These are phyloP conservation scores for Oncorhynchus nerka DNA, from an alignment of 2,113 vertebrate species.

Conservation along the genomic window DNA sequence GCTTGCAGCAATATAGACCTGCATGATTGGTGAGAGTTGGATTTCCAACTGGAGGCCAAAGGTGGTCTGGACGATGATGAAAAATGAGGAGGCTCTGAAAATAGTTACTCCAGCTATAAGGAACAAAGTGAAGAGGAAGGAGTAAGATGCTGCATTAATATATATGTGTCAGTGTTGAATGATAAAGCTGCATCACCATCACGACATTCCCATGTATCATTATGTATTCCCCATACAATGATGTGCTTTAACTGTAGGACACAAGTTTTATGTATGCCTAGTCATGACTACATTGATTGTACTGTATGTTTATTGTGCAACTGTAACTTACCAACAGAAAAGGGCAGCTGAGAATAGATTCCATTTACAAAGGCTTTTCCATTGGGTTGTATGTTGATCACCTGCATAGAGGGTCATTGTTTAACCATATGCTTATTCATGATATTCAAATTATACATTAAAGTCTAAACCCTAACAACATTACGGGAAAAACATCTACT, in stretches of 20 bases:
- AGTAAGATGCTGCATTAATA: too few species aligned
- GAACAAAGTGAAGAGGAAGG: not conserved
- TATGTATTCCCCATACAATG: not conserved
- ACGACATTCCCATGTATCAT: not conserved
- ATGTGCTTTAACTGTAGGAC: not conserved
- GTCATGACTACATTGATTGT: not conserved
- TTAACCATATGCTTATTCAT: not conserved
- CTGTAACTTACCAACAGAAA: conserved; percentile 75
- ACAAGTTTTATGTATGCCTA: not conserved
- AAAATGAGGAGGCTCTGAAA: conserved; percentile 80
- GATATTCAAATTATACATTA: not conserved
- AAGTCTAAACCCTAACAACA: not conserved
- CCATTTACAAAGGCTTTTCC: conserved; percentile 78
- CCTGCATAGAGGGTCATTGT: conserved; percentile 52
- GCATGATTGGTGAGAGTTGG: conserved; percentile 81
- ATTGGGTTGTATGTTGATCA: conserved; percentile 68
- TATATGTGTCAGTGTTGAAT: too few species aligned
- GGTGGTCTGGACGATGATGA: conserved; percentile 72
- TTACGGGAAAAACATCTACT: not conserved
- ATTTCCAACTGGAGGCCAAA: conserved; percentile 75
- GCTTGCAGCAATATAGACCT: conserved; percentile 72
- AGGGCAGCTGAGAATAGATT: conserved; percentile 78
- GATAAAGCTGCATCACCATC: not conserved
- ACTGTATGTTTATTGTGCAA: not conserved
- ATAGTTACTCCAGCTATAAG: conserved; percentile 70